Conservation (phyloP, 2,797 vertebrate genomes). For the Glyptemys insculpta region DNA sequence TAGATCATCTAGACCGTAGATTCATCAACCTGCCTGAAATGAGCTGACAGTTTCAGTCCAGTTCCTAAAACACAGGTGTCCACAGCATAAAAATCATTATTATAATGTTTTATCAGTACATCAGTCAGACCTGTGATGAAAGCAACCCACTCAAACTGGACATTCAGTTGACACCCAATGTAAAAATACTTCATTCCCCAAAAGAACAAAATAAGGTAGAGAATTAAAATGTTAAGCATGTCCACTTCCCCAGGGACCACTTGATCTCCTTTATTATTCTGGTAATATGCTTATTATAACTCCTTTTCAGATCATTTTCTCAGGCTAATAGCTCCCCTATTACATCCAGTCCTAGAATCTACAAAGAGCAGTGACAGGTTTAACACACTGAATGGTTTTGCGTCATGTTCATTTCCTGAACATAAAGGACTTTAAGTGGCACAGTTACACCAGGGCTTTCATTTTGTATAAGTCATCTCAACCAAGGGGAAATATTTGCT, state of each 20-base stretch:
- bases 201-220: not conserved
- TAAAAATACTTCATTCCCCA: not conserved
- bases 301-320: slow-evolving; percentile 44
- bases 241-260: slow-evolving; percentile 8
- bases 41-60: not conserved
- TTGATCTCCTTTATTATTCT: not conserved
- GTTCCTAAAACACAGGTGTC: slow-evolving; percentile 3
- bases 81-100: slow-evolving; percentile 8
- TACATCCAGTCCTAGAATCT: not conserved
- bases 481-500: not conserved
- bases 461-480: not conserved
- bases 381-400: not conserved
- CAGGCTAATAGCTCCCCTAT: slow-evolving; percentile 12
- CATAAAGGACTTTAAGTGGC: not conserved
- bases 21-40: not conserved
- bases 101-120: slow-evolving; percentile 8
- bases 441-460: not conserved
- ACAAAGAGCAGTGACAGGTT: not conserved
- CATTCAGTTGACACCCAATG: rapidly evolving
- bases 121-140: slow-evolving; percentile 51
- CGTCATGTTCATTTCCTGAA: not conserved
- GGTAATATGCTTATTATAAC: slow-evolving; percentile 20
- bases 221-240: slow-evolving; percentile 2
- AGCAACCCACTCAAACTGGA: not conserved
- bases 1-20: not conserved